Evolutionary conservation across 2,797 vertebrate genomes (phyloP), one percentile per base, ranked within the genome.

Genomic region (Lagocephalus sceleratus): DNA sequence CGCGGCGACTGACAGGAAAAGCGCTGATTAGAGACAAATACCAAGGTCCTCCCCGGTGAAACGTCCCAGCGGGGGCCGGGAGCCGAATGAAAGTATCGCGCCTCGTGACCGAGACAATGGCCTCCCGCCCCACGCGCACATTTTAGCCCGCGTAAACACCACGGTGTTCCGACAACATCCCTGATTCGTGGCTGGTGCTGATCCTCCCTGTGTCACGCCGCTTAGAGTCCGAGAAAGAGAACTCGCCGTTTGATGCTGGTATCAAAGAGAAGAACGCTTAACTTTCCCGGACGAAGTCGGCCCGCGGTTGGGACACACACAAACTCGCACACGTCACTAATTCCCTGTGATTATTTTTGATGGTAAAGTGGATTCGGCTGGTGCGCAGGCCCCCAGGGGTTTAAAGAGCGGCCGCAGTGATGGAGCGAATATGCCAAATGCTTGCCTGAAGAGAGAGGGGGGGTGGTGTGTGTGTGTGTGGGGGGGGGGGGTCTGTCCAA

Each of bases 1-100:
- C 63, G 46, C 72, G 63, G 21, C 42, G 55, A 83, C 83, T 82
- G 81, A 81, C 82, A n/a, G 79, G 81, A 73, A 81, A 86, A 76
- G 60, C 74, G 6, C 76, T 83, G 82, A 86, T 85, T 85, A 82
- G 64, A 86, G 81, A 73, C 68, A 71, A 84, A 82, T 77, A 81
- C 78, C 72, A 73, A 75, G 58, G 71, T 68, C 78, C 73, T 72
- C 65, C 51, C 65, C 61, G 41, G 71, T 76, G 75, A 71, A 66
- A 57, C 63, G 63, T 63, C 70, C 45, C 60, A 58, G 73, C 57
- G 63, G 69, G 69, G 73, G 59, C 77, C 12, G 57, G 35, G 38
- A 74, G 69, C 60, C 45, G 57, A 78, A 57, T 32, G 60, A 47
- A 61, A 78, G 41, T 21, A 82, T 86, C 78, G 82, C 44, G 52